Evolutionary conservation across 2,797 vertebrate genomes (phyloP), one percentile per base, ranked within the genome.

Genomic region (Sebastes taczanowskii): DNA sequence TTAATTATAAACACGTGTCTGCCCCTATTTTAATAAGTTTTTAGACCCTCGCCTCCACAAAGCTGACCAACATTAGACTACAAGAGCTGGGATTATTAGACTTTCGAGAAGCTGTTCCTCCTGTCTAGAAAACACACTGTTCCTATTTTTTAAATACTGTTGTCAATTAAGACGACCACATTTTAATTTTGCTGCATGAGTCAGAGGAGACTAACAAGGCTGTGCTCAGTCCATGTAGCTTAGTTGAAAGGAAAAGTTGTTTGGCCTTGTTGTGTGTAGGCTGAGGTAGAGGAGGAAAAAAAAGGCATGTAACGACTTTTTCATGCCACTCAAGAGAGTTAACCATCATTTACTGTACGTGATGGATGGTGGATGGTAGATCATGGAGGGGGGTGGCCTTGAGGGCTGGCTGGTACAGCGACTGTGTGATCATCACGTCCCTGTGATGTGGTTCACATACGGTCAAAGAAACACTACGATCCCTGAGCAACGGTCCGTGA

Each of bases 401-500:
- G 80, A 83, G 78, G 86, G 32, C 73, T 60, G 84, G 81, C 78
- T 76, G 83, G 64, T 82, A 58, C 87, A 38, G 80, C 59, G 46
- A 63, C 65, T 61, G 80, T 80, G n/a, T 74, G 81, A 92, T 87
- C 77, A 65, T 80, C 83, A 72, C 63, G 86, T 87, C 87, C 85
- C 89, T 92, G 85, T 93, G 94, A 92, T 93, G 95, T 92, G 94
- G 95, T 95, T 94, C 92, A 93, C 74, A 11, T 95, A 93, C 92
- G 94, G 94, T 94, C 91, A 91, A 86, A 93, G 91, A 82, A 89
- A 94, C 92, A 92, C 91, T 88, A 87, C 79, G 85, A 92, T 92
- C 94, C 91, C 77, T 78, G 92, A 93, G 95, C 96, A 96, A 96
- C 96, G 95, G 96, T 96, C 95, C 95, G 94, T 96, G 95, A 96